Conservation (phyloP, 1,140 invertebrate genomes). For the Calephelis nemesis region DNA sequence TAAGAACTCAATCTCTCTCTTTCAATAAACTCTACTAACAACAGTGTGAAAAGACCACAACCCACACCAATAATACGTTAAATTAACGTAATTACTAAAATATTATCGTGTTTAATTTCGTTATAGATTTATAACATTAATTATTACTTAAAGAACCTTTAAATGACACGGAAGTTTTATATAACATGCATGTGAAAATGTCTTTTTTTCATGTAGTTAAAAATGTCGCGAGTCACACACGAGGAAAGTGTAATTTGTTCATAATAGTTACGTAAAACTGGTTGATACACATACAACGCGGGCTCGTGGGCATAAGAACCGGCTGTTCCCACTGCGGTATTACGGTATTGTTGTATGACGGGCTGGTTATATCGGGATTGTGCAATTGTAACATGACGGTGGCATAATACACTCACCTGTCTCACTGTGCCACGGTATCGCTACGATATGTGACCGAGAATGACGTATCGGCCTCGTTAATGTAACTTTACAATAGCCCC, state of each 20-base stretch:
- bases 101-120: neutral
- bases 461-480: neutral
- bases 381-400: constrained; percentile 28
- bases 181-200: constrained; percentile 10
- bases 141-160: neutral
- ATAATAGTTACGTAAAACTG: constrained; percentile 51
- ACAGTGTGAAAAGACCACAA: no score
- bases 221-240: constrained; percentile 23
- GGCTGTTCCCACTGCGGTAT: constrained; percentile 50
- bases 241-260: constrained; percentile 45
- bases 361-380: constrained; percentile 40
- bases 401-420: constrained; percentile 30
- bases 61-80: no score
- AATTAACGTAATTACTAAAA: neutral
- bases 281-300: constrained; percentile 43
- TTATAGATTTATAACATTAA: neutral
- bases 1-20: no score
- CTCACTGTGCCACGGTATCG: constrained; percentile 8
- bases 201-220: neutral
- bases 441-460: constrained; percentile 4
- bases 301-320: constrained; percentile 49
- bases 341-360: constrained; percentile 53
- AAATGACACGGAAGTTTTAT: constrained; percentile 8
- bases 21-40: no score
- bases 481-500: no score